Evolutionary conservation across 2,888 invertebrate genomes (phyloP).

Genomic region (Psylliodes chrysocephalus): DNA sequence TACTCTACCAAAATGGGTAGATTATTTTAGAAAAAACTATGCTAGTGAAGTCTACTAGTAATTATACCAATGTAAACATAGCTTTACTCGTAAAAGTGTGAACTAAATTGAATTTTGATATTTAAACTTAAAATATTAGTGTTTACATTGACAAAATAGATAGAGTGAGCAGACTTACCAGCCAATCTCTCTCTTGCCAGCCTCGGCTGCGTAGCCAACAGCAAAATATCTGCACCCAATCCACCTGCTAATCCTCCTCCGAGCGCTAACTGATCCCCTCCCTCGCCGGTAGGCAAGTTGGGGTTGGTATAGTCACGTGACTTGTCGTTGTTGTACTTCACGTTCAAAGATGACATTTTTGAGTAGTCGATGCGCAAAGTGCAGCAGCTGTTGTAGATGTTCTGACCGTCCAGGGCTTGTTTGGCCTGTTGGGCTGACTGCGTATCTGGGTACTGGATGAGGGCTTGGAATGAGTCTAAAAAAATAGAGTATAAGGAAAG

Average conservation of each 20-base stretch:
- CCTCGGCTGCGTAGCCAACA: conserved; percentile 67
- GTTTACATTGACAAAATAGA: neutral
- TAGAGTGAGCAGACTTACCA: conserved; percentile 52
- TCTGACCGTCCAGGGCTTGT: conserved; percentile 96
- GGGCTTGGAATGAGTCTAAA: conserved; percentile 96
- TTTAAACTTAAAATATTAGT: no score
- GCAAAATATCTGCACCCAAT: conserved; percentile 74
- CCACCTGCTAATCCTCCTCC: conserved; percentile 67
- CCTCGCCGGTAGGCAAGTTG: conserved; percentile 95
- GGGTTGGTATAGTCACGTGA: conserved; percentile 99
- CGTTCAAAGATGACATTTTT: conserved; percentile 97
- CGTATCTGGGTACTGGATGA: conserved; percentile 98
- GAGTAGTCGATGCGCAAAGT: conserved; percentile 99
- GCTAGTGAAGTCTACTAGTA: no score
- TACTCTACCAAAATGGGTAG: no score
- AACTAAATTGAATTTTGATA: no score
- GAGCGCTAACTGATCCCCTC: conserved; percentile 72
- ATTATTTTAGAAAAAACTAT: no score
- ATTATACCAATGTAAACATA: no score
- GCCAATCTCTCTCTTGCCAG: conserved; percentile 68
- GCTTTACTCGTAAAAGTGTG: no score
- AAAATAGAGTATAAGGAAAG: conserved; percentile 52
- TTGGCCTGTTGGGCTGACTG: conserved; percentile 97
- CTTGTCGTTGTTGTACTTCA: conserved; percentile 99
- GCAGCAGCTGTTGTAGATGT: conserved; percentile 99